These are phyloP conservation scores for Resseliella maxima DNA, from an alignment of 2,888 invertebrate genomes.

Conservation along the genomic window DNA sequence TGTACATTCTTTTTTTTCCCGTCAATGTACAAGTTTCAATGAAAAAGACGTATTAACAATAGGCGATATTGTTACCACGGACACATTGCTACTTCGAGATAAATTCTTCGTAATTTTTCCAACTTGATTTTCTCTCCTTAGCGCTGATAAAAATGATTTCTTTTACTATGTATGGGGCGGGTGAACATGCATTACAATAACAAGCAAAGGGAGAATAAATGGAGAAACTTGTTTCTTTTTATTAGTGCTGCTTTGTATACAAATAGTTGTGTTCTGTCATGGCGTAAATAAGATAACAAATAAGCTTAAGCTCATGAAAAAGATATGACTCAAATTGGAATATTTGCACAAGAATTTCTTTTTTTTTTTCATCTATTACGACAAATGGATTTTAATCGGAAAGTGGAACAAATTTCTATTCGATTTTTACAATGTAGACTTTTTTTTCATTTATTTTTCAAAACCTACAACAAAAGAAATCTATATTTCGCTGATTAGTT, in stretches of 20 bases:
- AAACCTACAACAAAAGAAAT: no score
- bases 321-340: neutral
- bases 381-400: neutral
- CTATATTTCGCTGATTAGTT: neutral
- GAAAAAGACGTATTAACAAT: neutral
- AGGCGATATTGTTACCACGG: slow-evolving; percentile 39
- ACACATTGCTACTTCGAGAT: slow-evolving; percentile 44
- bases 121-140: neutral
- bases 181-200: neutral
- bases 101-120: slow-evolving; percentile 13
- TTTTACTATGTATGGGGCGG: neutral
- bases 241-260: slow-evolving; percentile 4
- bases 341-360: slow-evolving; percentile 3
- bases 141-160: neutral
- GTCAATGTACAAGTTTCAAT: neutral
- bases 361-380: neutral
- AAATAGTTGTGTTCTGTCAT: slow-evolving; percentile 40
- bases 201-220: neutral
- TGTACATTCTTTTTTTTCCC: neutral
- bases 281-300: slow-evolving; percentile 33
- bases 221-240: slow-evolving; percentile 51
- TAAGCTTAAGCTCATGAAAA: slow-evolving; percentile 40
- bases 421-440: neutral
- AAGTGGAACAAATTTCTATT: neutral
- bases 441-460: no score